phyloP scores from a whole-genome alignment of 2,888 invertebrate species.

The Phania funesta region DNA sequence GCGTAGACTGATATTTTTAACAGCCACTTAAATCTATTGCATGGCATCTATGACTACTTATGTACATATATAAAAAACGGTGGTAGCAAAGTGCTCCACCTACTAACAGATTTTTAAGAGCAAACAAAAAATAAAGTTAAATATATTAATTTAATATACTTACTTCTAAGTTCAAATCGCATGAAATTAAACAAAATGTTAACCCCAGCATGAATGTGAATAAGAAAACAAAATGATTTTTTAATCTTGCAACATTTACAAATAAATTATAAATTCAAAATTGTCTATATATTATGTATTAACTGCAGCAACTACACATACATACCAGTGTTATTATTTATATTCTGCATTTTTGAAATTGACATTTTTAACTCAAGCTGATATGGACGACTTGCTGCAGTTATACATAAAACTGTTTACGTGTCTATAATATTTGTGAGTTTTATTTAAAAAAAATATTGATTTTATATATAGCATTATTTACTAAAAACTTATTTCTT shows the following conservation, averaged over 20 bases:
- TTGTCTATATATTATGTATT: not conserved
- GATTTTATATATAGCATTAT: not conserved
- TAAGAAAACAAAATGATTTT: not conserved
- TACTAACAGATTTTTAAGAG: too few species aligned
- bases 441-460: not conserved
- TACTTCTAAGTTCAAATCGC: conserved; percentile 17
- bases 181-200: conserved; percentile 18
- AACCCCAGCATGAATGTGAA: conserved; percentile 33
- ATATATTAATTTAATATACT: too few species aligned
- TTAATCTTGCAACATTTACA: too few species aligned
- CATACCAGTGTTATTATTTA: not conserved
- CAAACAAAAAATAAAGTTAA: not conserved
- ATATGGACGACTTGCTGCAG: not conserved
- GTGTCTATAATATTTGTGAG: conserved; percentile 5
- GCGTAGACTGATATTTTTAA: too few species aligned
- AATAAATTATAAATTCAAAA: not conserved
- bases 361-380: not conserved
- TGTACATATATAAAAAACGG: too few species aligned
- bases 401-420: not conserved
- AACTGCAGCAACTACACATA: not conserved
- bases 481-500: conserved; percentile 21
- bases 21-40: too few species aligned
- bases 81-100: too few species aligned
- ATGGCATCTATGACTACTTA: too few species aligned
- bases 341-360: not conserved